Evolutionary conservation across 2,888 invertebrate genomes (phyloP), one percentile per base, ranked within the genome.

Genomic region (Alsophila aescularia): DNA sequence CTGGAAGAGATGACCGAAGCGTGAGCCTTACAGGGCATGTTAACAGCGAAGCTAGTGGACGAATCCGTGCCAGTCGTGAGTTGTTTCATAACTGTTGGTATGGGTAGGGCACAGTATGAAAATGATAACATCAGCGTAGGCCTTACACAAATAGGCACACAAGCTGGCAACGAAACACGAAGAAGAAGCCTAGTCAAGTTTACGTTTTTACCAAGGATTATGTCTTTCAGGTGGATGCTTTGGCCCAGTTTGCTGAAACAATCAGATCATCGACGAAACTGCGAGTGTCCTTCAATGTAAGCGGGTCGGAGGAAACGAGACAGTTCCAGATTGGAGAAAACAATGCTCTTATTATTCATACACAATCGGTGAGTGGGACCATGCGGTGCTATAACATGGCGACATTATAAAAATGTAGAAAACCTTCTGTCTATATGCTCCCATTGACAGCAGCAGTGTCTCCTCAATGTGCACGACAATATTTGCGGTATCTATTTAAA

Each of bases 121-220:
- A 66, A 89, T 98, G 3, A 97, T 97, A 81, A 96, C 97, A 67
- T 98, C 98, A 0, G 95, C 98, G 0, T 99, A 98, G 83, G 96
- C 95, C 0, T 87, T 99, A 51, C 90, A 98, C 36, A 36, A n/a
- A 16, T 36, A 21, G 21, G 21, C 21, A 3, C 21, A n/a, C 21
- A 21, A 21, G 21, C 21, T 3, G 6, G 21, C 21, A 21, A n/a
- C n/a, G n/a, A n/a, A n/a, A 2, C 7, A 24, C 7, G 7, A 5
- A 5, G 24, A 29, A 1, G n/a, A 29, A 10, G 2, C 10, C 8
- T 9, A n/a, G 29, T 8, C 1, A 29, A 8, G 4, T 29, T 6
- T 27, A 2, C 8, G 5, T 5, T 16, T n/a, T 36, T n/a, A 15
- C 10, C 6, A 24, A 21, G 15, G 9, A 8, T 16, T 29, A 42